Base-by-base conservation (phyloP, 2,113 vertebrate species). In the Archocentrus centrarchus region DNA sequence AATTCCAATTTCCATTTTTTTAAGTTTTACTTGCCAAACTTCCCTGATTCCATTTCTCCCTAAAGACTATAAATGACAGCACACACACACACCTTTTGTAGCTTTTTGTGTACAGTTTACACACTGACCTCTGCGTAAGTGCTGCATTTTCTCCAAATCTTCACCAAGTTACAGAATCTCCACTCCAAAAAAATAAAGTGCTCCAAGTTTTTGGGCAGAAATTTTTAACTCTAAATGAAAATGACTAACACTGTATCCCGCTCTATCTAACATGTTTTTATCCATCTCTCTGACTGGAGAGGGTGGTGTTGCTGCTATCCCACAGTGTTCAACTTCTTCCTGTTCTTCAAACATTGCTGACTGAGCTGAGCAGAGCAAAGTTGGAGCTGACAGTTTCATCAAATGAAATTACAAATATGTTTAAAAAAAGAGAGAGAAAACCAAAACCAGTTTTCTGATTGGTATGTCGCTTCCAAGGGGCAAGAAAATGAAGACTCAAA, bases 1-100 rank as follows among this genome's bases (percentile, higher is more conserved):
- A 27, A 22, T 17, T 17, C 0, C 22, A 66, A 39, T 44, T 47
- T 5, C 1, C 1, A 15, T 24, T 41, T 44, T 39, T 39, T 41
- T 10, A 41, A 37, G 39, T 41, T 41, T 41, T 11, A 41, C 39
- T 3, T 41, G 9, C 44, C 44, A 47, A 2, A 5, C 13, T 47
- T 47, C 4, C 11, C 44, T 27, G 64, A 27, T 68, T 63, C 18
- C 61, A 63, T 50, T 47, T 18, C 7, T 0, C 39, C 41, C 64
- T 47, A 41, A 47, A 27, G 64, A 47, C 64, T 18, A 68, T 27
- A 44, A 13, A 17, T 3, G 66, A 50, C 55, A 5, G 4, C 20
- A 22, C 1, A 0, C 66, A 1, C 24, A 24, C 24, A 24, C 41
- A 70, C 41, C 0, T 30, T 22, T 50, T 68, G 47, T 6, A 50